Evolutionary conservation across 2,113 vertebrate genomes (phyloP), one percentile per base, ranked within the genome.

Genomic region (Austrofundulus limnaeus): DNA sequence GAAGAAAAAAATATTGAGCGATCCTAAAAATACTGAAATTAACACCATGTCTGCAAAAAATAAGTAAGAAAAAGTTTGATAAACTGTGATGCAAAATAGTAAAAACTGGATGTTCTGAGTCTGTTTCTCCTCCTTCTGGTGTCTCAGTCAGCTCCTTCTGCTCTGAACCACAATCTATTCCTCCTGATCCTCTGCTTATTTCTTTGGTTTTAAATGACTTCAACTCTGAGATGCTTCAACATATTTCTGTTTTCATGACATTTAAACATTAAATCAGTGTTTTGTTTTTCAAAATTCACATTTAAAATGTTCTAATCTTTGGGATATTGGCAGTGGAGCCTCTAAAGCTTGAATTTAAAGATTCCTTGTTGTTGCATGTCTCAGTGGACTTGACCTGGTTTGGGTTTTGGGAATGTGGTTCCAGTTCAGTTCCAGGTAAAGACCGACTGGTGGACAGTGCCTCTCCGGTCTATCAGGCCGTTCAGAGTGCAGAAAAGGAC

Each of bases 381-480:
- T 51, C 28, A 34, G 37, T 47, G 51, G 31, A 34, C 37, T 31
- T 80, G 41, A 74, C 60, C 21, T 11, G 67, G 61, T 64, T 16
- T 1, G 63, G 62, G 64, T 56, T 13, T 10, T 24, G 72, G 68
- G 78, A 37, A 16, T 92, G 82, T 81, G 91, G 83, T 94, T 93
- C 47, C 93, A 98, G 96, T 91, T 59, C 88, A 68, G 89, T 95
- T 58, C 93, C 93, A 45, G 58, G 94, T 89, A 96, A 92, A 88
- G 96, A 95, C 2, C 88, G 87, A 61, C 82, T 93, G 0, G 85
- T 96, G 79, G 95, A 96, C 91, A 94, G 94, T 74, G 86, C 94
- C 77, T 98, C 97, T 4, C 94, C 95, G 0, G 96, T 99, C 72
- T 99, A 97, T 76, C 96, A 96, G 93, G 96, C 97, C 14, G 94